phyloP scores from a whole-genome alignment of 2,888 invertebrate species.

The Dicyrtomina minuta region DNA sequence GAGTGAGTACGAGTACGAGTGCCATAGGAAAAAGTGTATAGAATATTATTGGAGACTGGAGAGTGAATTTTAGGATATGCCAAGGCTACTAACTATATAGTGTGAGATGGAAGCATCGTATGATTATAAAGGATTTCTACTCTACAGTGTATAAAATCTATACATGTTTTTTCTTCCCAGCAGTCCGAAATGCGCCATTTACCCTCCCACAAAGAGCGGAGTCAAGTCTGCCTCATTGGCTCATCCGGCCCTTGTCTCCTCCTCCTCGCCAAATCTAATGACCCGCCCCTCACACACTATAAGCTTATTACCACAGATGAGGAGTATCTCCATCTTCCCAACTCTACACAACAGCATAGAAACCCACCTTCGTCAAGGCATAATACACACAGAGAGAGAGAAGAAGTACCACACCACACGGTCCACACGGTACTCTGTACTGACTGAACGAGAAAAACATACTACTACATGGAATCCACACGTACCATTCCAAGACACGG shows the following conservation, averaged over 20 bases:
- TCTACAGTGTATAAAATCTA: no score
- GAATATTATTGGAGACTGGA: background rate
- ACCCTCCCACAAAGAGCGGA: constrained; percentile 26
- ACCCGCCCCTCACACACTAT: constrained; percentile 17
- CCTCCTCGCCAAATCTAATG: constrained; percentile 6
- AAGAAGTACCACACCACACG: no score
- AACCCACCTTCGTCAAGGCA: background rate
- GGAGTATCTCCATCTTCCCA: background rate
- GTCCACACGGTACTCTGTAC: no score
- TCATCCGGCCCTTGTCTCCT: constrained; percentile 15
- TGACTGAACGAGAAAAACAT: no score
- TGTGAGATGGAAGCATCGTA: no score
- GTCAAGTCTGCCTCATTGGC: constrained; percentile 14
- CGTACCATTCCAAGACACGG: no score
- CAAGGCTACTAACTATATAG: no score
- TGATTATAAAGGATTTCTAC: no score
- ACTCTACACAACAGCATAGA: background rate
- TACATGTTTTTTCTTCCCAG: background rate
- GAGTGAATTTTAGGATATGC: no score
- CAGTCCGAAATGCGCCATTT: constrained; percentile 33
- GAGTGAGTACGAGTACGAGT: no score
- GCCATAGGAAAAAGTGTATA: background rate
- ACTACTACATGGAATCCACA: no score
- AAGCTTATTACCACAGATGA: no score
- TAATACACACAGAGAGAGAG: background rate